A percentile compares a stretch with the other conserved stretches of the same genome.
These are phyloP conservation scores for Aplidium turbinatum DNA, from an alignment of 23 tunicate genomes.

Conservation along the genomic window DNA sequence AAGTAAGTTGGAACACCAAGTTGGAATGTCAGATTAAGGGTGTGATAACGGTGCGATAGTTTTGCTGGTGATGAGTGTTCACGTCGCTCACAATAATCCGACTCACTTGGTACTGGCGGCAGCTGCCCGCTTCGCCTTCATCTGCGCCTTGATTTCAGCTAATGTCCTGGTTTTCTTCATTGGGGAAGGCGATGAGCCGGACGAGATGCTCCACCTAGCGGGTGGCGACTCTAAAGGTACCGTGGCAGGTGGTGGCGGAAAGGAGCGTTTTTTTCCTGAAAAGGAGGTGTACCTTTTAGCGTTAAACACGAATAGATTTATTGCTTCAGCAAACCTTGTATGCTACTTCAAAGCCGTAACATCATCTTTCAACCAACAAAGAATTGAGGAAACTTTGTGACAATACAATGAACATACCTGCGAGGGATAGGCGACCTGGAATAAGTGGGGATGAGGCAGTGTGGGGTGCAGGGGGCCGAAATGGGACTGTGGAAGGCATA, in stretches of 20 bases:
- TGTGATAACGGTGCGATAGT: no score
- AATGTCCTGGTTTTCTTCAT: slow-evolving; percentile 71
- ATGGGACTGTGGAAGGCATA: background rate
- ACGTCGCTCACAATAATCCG: no score
- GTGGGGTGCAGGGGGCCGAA: background rate
- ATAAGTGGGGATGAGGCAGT: background rate
- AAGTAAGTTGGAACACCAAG: no score
- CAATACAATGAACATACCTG: background rate
- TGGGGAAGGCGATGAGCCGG: slow-evolving; percentile 51
- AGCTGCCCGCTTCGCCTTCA: slow-evolving; percentile 81
- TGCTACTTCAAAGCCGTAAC: background rate
- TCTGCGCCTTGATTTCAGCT: slow-evolving; percentile 93
- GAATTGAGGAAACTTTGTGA: background rate
- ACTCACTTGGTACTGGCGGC: slow-evolving; percentile 30
- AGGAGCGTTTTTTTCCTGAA: slow-evolving; percentile 50
- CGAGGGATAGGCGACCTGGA: background rate
- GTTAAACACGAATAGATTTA: no score
- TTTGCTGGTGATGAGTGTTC: no score
- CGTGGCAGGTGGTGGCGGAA: slow-evolving; percentile 14
- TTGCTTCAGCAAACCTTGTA: no score
- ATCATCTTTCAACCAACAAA: background rate
- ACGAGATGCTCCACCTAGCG: slow-evolving; percentile 21
- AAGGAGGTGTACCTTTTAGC: no score
- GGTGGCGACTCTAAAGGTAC: slow-evolving; percentile 22
- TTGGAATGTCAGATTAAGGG: no score